phyloP scores from a whole-genome alignment of 1,140 invertebrate species.

The Delia radicum region DNA sequence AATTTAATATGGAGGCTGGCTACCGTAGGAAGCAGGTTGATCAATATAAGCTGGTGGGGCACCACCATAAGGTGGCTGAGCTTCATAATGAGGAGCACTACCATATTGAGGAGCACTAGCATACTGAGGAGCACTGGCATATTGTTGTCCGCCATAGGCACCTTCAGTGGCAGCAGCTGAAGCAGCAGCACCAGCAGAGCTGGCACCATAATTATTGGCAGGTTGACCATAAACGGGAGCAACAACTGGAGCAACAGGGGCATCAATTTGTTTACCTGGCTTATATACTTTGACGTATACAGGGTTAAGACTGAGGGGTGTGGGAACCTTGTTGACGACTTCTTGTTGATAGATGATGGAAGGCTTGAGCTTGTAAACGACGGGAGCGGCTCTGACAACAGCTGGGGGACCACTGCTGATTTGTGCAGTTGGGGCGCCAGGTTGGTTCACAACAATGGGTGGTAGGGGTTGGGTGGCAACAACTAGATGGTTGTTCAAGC shows the following conservation, averaged over 20 bases:
- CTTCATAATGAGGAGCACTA: conserved; percentile 11
- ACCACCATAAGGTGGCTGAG: too few species aligned
- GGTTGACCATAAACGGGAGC: conserved; percentile 32
- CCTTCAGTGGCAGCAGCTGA: conserved; percentile 36
- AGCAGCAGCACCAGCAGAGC: conserved; percentile 28
- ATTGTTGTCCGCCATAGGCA: conserved; percentile 39
- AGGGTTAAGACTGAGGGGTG: conserved; percentile 49
- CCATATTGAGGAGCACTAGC: conserved; percentile 41
- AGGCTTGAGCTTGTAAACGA: conserved; percentile 52
- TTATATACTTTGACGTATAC: conserved; percentile 54
- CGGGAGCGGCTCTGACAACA: conserved; percentile 49
- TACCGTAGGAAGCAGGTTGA: neutral
- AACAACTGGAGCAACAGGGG: conserved; percentile 46
- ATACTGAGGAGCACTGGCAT: conserved; percentile 34
- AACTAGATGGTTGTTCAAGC: conserved; percentile 50
- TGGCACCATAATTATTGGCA: conserved; percentile 24
- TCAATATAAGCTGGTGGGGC: too few species aligned
- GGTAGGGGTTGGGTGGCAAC: conserved; percentile 51
- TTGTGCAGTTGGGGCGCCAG: conserved; percentile 45
- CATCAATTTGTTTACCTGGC: conserved; percentile 52
- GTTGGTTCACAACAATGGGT: conserved; percentile 51
- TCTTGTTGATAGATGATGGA: conserved; percentile 53
- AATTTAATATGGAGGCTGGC: conserved; percentile 14
- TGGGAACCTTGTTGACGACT: conserved; percentile 53
- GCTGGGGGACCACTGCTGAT: conserved; percentile 50